phyloP scores from a whole-genome alignment of 2,797 vertebrate genomes.

The Tinamus major region DNA sequence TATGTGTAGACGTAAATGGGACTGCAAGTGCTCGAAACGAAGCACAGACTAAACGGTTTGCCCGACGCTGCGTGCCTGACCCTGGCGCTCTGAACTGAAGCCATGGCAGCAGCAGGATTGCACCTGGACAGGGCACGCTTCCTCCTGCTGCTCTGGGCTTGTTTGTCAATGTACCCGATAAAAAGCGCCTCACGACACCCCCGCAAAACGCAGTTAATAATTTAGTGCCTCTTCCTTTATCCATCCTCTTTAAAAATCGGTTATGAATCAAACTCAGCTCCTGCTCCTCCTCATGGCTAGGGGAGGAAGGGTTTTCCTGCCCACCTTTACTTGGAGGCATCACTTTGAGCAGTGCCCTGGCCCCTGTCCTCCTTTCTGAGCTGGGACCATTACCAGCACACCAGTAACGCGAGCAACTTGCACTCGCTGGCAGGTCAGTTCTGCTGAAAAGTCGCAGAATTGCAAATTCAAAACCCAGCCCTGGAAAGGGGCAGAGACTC shows the following conservation, averaged over 20 bases:
- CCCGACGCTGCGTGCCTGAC: background rate
- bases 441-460: background rate
- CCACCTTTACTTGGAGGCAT: background rate
- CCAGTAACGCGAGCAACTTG: accelerated
- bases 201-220: no score
- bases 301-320: background rate
- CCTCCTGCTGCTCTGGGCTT: background rate
- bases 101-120: background rate
- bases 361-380: background rate
- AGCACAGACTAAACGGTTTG: background rate
- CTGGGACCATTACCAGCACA: no score
- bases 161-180: accelerated
- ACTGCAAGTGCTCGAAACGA: background rate
- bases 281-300: background rate
- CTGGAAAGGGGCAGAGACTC: accelerated
- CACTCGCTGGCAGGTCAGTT: background rate
- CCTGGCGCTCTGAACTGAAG: background rate
- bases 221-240: no score
- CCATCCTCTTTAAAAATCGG: background rate
- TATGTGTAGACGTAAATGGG: background rate
- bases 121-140: background rate
- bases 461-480: background rate
- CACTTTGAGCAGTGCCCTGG: background rate
- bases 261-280: background rate
- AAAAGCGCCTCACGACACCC: no score